These are phyloP conservation scores for Apostichopus japonicus DNA, from an alignment of 35 echinoderm and acorn worm species.

Conservation along the genomic window DNA sequence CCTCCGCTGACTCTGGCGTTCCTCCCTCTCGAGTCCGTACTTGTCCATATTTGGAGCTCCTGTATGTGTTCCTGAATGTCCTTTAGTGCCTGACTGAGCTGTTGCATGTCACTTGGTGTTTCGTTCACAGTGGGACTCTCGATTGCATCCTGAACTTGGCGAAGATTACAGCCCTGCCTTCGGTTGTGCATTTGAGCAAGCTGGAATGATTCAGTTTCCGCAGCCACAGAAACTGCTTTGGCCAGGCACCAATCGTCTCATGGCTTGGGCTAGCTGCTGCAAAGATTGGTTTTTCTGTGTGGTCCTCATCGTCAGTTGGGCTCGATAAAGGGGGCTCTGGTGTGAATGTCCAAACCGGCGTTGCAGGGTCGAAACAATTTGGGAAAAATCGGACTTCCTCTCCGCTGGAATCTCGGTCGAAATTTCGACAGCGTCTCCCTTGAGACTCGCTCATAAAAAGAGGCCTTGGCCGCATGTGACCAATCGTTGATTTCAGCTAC, in stretches of 20 bases:
- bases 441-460: background rate
- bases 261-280: conserved; percentile 25
- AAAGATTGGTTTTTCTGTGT: background rate
- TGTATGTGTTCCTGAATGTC: background rate
- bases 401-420: background rate
- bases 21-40: background rate
- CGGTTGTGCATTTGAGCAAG: background rate
- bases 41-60: background rate
- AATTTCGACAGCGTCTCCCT: background rate
- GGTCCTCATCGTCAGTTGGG: background rate
- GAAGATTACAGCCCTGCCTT: background rate
- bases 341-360: background rate
- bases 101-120: background rate
- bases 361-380: background rate
- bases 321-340: background rate
- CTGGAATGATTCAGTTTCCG: conserved; percentile 26
- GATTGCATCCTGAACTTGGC: background rate
- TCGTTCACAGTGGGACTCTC: background rate
- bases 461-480: background rate
- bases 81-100: background rate
- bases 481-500: background rate
- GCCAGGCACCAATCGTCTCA: conserved; percentile 7
- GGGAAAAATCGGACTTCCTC: background rate
- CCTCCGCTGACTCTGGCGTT: background rate
- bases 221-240: background rate